Percentiles rank a stretch among this genome's conserved stretches.
Evolutionary conservation across 2,888 invertebrate species (phyloP).

Genomic region (Aphidius colemani): DNA sequence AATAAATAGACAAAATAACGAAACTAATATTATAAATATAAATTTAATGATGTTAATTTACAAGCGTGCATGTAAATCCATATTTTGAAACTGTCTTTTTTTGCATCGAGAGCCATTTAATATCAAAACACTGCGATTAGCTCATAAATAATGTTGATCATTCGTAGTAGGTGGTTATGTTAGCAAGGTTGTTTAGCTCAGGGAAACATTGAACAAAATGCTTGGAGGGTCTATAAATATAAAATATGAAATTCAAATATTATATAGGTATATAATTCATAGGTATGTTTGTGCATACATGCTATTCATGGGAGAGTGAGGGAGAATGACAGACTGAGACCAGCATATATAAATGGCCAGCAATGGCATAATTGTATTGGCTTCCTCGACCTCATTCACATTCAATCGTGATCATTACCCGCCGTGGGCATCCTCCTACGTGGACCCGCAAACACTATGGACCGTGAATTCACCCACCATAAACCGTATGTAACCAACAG

Average conservation of each 20-base stretch:
- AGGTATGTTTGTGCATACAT: constrained; percentile 1
- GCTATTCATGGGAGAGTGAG: constrained; percentile 1
- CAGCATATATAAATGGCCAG: constrained; percentile 35
- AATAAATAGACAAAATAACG: too few species aligned
- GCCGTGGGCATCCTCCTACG: constrained; percentile 51
- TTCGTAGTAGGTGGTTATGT: constrained; percentile 33
- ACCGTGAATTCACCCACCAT: not conserved
- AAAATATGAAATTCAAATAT: not conserved
- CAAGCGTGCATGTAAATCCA: too few species aligned
- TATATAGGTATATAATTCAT: not conserved
- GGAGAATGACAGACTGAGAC: constrained; percentile 23
- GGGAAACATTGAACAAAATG: constrained; percentile 14
- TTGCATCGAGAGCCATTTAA: too few species aligned
- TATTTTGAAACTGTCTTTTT: too few species aligned
- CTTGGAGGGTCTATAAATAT: not conserved
- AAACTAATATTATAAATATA: too few species aligned
- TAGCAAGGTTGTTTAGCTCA: constrained; percentile 30
- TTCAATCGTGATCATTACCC: constrained; percentile 57
- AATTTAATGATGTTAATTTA: too few species aligned
- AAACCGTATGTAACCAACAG: too few species aligned
- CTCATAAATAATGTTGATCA: too few species aligned
- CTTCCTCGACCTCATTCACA: constrained; percentile 55
- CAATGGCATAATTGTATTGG: constrained; percentile 56
- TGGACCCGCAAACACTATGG: constrained; percentile 26
- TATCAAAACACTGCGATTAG: too few species aligned